Base-by-base conservation (phyloP, 1,140 invertebrate genomes). In the Littorina saxatilis region DNA sequence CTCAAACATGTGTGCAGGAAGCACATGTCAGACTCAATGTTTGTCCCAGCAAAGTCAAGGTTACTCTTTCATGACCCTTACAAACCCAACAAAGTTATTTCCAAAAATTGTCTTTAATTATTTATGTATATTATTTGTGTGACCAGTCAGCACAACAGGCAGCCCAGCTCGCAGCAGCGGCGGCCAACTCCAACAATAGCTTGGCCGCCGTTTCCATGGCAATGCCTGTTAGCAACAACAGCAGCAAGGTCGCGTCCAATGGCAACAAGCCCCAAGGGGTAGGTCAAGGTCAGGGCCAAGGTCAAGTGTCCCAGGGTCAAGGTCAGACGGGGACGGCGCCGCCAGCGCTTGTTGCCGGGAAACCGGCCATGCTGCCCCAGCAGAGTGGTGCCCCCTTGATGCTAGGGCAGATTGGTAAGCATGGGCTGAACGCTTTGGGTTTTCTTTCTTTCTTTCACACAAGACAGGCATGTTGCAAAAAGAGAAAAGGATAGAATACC, bases 361-460 rank as follows among this genome's bases (percentile, higher is more conserved):
- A 90, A 79, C 87, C 86, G 20, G 79, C 82, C 11, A 88, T 91
- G 66, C 83, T 91, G 81, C 81, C 88, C 0, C 83, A 86, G 29
- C 88, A 89, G 63, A 79, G 80, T 76, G 85, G 85, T 23, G 81
- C 82, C 52, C 85, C 86, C 1, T 74, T 90, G 20, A 83, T 91
- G 20, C 77, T 90, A 11, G 87, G 88, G 39, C 85, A 89, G 47
- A 85, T 89, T 52, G 87, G 86, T 87, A 75, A 86, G 83, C 66
- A n/a, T n/a, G n/a, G n/a, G n/a, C n/a, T n/a, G n/a, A n/a, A n/a
- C n/a, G n/a, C n/a, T n/a, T n/a, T n/a, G n/a, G n/a, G n/a, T n/a
- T n/a, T n/a, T n/a, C n/a, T n/a, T n/a, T n/a, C n/a, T n/a, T n/a
- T n/a, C n/a, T n/a, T n/a, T n/a, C n/a, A n/a, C n/a, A n/a, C n/a